phyloP scores from a whole-genome alignment of 2,113 vertebrate genomes.

The Edolisoma coerulescens region DNA sequence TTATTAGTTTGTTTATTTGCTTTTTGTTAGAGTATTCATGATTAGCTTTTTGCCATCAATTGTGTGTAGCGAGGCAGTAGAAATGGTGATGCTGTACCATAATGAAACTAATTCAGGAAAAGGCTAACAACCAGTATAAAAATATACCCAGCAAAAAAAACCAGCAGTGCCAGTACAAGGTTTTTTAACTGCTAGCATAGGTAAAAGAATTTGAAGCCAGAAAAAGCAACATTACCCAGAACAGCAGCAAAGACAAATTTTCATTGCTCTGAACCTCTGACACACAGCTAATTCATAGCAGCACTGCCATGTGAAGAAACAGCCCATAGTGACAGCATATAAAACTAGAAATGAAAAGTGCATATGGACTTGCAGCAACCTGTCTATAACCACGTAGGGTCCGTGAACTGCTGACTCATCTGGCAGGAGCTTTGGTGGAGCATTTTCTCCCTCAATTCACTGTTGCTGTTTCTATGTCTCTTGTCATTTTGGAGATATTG shows the following conservation, averaged over 20 bases:
- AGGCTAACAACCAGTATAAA: neutral
- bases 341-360: neutral
- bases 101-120: neutral
- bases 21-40: neutral
- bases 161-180: neutral
- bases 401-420: neutral
- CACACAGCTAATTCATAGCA: neutral
- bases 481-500: neutral
- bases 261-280: neutral
- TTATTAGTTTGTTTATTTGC: neutral
- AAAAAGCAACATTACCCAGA: neutral
- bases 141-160: neutral
- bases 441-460: neutral
- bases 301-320: neutral
- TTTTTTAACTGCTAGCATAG: neutral
- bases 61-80: neutral
- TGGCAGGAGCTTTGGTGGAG: neutral
- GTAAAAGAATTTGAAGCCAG: neutral
- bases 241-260: neutral
- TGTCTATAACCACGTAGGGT: rapidly evolving
- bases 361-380: neutral
- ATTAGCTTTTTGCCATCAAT: neutral
- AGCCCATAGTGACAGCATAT: neutral
- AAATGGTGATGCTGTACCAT: neutral
- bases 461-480: neutral